phyloP scores from a whole-genome alignment of 2,797 vertebrate species.

The Anguilla obscura region DNA sequence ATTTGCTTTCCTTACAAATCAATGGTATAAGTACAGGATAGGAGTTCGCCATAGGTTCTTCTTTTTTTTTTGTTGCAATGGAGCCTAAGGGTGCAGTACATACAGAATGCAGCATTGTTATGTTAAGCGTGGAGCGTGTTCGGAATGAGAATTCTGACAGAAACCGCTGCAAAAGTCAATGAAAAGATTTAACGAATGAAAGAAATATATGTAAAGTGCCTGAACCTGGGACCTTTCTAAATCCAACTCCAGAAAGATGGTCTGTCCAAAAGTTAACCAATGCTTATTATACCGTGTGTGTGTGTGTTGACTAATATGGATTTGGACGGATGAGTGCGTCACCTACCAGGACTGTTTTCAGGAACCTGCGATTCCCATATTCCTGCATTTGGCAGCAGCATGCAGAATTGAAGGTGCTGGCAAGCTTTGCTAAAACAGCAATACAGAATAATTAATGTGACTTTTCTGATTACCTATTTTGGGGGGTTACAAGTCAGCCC shows the following conservation, averaged over 20 bases:
- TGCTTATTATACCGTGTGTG: background rate
- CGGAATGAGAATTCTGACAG: background rate
- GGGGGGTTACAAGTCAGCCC: constrained; percentile 46
- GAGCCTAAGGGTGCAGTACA: background rate
- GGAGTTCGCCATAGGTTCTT: background rate
- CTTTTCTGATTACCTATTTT: constrained; percentile 44
- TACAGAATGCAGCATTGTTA: background rate
- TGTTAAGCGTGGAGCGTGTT: background rate
- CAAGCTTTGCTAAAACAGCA: background rate
- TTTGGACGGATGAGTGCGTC: background rate
- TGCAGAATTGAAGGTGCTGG: background rate
- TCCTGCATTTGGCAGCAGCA: background rate
- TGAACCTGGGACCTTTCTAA: background rate
- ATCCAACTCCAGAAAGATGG: too few species aligned
- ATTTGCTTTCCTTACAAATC: constrained; percentile 1
- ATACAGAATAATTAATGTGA: background rate
- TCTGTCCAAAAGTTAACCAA: background rate
- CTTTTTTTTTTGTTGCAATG: background rate
- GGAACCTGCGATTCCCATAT: background rate
- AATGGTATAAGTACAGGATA: background rate
- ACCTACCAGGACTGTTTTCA: background rate
- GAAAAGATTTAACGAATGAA: background rate
- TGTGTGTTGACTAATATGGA: too few species aligned
- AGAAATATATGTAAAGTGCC: background rate
- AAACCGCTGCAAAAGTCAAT: background rate